Evolutionary conservation across 2,888 invertebrate species (phyloP), one percentile per base, ranked within the genome.

Genomic region (Hybos culiciformis): DNA sequence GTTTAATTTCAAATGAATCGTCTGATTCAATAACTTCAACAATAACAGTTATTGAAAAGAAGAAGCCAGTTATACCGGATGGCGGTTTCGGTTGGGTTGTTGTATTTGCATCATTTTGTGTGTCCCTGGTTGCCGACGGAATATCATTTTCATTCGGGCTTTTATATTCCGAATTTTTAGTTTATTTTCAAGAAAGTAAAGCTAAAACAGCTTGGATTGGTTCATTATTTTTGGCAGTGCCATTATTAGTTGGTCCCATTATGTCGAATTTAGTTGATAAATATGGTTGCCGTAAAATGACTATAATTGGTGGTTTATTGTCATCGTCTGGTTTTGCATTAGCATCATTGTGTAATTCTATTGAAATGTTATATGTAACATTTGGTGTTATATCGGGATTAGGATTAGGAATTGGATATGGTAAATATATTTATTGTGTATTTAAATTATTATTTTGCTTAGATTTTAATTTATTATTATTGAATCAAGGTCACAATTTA

Each of bases 101-200:
- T 2, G 92, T 94, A 0, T 63, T 83, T 31, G 80, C 90, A 4
- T 86, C 90, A 0, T 77, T 94, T 51, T 61, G 88, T 33, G 79
- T 91, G 44, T 90, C 90, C 17, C 77, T 90, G 69, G 83, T 94
- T 39, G 87, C 90, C 31, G 94, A 94, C 63, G 94, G 94, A 0
- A 78, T 93, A 44, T 87, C 88, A 40, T 91, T 93, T 62, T 88
- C 90, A 2, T 93, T 93, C 61, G 96, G 94, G 1, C 70, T 93
- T 15, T 71, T 94, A 8, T 90, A 84, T 58, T 80, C 84, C 1
- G 82, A 90, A 56, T 80, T 93, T 54, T 68, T 87, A 37, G 71
- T 78, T 37, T 81, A 86, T 56, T 94, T 91, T 60, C 69, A 74
- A 43, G 82, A 83, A 23, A 82, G 82, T 33, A 85, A 86, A 54